A percentile compares a stretch with the other conserved stretches of the same genome.
Evolutionary conservation across 2,888 invertebrate species (phyloP).

Genomic region (Galerucella pusilla): DNA sequence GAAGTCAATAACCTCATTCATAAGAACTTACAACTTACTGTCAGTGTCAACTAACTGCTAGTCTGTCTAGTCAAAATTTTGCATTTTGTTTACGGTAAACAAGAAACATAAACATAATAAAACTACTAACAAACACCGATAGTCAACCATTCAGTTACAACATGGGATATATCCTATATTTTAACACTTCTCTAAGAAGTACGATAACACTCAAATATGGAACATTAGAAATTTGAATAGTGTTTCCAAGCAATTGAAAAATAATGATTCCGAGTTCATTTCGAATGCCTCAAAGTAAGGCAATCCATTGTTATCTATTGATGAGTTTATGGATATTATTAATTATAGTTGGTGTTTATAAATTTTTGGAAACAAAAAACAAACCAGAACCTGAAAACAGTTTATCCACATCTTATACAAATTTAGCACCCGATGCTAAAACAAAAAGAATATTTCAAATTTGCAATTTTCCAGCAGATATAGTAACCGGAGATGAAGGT

Average conservation of each 20-base stretch:
- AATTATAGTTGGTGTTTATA: slow-evolving; percentile 83
- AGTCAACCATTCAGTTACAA: background rate
- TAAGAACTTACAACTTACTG: too few relatives aligned
- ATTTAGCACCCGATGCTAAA: slow-evolving; percentile 70
- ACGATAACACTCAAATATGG: background rate
- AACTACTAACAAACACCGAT: background rate
- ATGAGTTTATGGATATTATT: slow-evolving; percentile 86
- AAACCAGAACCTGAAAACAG: slow-evolving; percentile 51
- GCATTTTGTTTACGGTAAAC: too few relatives aligned
- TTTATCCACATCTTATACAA: slow-evolving; percentile 58
- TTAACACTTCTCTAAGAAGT: background rate
- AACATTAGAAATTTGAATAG: background rate
- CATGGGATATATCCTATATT: background rate
- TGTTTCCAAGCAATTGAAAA: background rate
- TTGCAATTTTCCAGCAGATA: slow-evolving; percentile 80
- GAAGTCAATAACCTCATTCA: background rate
- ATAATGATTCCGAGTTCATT: slow-evolving; percentile 66
- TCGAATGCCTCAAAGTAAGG: slow-evolving; percentile 75
- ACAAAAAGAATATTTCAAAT: slow-evolving; percentile 74
- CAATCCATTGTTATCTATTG: slow-evolving; percentile 84
- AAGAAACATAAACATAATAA: too few relatives aligned
- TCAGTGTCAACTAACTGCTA: too few relatives aligned
- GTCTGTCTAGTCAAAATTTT: too few relatives aligned
- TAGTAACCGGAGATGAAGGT: slow-evolving; percentile 81
- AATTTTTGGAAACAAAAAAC: slow-evolving; percentile 68